Percentiles rank a stretch among this genome's conserved stretches.
Conservation (phyloP, 2,888 invertebrate genomes). For the Achlya flavicornis region DNA sequence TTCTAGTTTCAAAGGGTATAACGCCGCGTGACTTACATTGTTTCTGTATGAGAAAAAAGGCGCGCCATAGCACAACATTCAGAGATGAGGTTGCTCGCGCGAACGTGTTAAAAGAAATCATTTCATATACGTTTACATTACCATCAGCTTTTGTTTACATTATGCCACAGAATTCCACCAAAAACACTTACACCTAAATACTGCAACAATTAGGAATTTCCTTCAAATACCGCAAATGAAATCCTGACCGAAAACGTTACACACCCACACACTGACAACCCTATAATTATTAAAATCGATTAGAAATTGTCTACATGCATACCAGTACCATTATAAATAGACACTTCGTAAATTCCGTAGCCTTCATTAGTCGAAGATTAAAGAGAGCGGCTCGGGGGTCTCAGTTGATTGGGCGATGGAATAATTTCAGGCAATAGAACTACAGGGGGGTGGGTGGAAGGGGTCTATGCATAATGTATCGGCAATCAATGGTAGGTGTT, state of each 20-base stretch:
- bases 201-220: not conserved
- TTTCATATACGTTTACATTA: no score
- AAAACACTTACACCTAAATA: no score
- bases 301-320: slow-evolving; percentile 63
- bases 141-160: no score
- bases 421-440: slow-evolving; percentile 58
- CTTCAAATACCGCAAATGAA: slow-evolving; percentile 7
- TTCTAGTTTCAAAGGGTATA: no score
- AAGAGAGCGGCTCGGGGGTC: slow-evolving; percentile 31
- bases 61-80: no score
- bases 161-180: no score
- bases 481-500: slow-evolving; percentile 79
- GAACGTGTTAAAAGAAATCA: no score
- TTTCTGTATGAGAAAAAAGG: no score
- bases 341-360: slow-evolving; percentile 23
- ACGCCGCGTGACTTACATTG: no score
- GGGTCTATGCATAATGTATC: slow-evolving; percentile 77
- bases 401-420: slow-evolving; percentile 40
- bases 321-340: slow-evolving; percentile 39
- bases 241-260: slow-evolving; percentile 22
- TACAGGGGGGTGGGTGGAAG: slow-evolving; percentile 33
- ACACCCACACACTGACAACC: slow-evolving; percentile 37
- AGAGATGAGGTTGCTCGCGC: no score
- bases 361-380: not conserved
- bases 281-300: slow-evolving; percentile 76